Evolutionary conservation across 2,797 vertebrate species (phyloP).

Genomic region (Adelosebastes latens): DNA sequence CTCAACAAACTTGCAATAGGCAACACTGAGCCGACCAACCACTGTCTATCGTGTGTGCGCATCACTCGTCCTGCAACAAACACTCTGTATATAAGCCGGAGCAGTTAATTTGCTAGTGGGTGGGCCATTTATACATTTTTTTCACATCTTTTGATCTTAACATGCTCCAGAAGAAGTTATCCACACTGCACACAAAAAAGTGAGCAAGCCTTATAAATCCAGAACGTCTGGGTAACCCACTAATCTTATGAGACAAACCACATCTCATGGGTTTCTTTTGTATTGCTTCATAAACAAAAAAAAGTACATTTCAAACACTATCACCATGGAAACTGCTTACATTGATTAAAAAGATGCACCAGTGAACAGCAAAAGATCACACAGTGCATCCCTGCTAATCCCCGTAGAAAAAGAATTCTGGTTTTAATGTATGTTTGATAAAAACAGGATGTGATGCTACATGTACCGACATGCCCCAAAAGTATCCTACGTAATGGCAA

Average conservation of each 20-base stretch:
- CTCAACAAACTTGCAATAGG: not conserved
- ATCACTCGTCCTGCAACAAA: not conserved
- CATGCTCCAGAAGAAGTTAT: not conserved
- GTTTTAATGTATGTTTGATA: not conserved
- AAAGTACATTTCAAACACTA: conserved; percentile 2
- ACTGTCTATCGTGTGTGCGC: not conserved
- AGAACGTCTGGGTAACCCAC: not conserved
- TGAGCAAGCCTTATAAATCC: not conserved
- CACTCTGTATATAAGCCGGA: not conserved
- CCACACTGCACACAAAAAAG: not conserved
- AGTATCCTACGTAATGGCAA: conserved; percentile 3
- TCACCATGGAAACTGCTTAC: conserved; percentile 39
- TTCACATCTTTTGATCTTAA: not conserved
- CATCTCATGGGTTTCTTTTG: not conserved
- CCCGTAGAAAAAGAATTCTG: not conserved
- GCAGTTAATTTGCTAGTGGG: not conserved
- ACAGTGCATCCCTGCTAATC: conserved; percentile 7
- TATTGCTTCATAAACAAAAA: conserved; percentile 11
- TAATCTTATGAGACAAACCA: conserved; percentile 18
- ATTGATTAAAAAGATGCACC: conserved; percentile 1
- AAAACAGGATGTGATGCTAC: conserved; percentile 22
- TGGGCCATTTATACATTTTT: not conserved
- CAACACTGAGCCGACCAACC: not conserved
- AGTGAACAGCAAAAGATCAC: conserved; percentile 9
- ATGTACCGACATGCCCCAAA: not conserved